phyloP scores from a whole-genome alignment of 30 jellyfish, hydroid and myxozoan species.

The Aurelia sp. region DNA sequence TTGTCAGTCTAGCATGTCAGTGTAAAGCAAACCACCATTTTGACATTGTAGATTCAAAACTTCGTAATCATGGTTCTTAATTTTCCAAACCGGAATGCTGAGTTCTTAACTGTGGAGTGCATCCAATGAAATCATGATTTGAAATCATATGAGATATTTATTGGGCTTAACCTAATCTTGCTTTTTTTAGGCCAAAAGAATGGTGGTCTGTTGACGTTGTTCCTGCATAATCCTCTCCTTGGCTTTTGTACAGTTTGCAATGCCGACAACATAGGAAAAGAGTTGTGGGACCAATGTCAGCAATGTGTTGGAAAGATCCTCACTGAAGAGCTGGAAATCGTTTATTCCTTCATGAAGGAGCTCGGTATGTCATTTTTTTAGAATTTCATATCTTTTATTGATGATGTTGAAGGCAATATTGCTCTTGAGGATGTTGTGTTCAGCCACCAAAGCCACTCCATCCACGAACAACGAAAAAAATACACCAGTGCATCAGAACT shows the following conservation, averaged over 20 bases:
- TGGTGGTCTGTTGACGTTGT: conserved; percentile 80
- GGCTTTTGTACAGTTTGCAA: conserved; percentile 75
- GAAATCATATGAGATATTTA: background rate
- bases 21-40: no score
- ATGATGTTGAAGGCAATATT: background rate
- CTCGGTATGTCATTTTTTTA: conserved; percentile 35
- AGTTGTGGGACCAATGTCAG: conserved; percentile 67
- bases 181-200: conserved; percentile 40
- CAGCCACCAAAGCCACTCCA: background rate
- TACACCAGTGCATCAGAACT: no score
- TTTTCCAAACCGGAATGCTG: no score
- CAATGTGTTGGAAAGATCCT: conserved; percentile 34
- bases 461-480: background rate
- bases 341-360: conserved; percentile 31
- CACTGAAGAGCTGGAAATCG: conserved; percentile 48
- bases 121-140: no score
- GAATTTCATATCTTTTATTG: no score
- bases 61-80: no score
- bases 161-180: background rate
- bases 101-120: no score
- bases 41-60: no score
- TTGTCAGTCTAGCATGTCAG: no score
- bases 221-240: conserved; percentile 71
- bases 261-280: conserved; percentile 40
- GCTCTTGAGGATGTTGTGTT: background rate